Conservation (phyloP, 1,140 invertebrate species). For the Daktulosphaira vitifoliae region DNA sequence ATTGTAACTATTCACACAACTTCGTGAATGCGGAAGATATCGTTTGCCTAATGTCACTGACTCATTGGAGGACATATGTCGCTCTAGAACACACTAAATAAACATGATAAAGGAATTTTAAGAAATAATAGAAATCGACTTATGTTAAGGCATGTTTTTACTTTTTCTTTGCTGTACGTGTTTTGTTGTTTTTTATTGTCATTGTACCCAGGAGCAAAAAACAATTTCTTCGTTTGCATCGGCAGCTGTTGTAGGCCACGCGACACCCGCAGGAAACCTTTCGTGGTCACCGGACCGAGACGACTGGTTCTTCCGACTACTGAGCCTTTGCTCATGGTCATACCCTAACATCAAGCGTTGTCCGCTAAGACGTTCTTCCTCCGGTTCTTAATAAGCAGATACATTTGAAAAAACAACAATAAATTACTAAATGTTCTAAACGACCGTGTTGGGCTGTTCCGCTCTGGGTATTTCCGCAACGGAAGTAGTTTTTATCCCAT, state of each 20-base stretch:
- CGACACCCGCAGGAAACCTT: slow-evolving; percentile 19
- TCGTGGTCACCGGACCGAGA: slow-evolving; percentile 23
- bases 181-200: neutral
- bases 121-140: too few species aligned
- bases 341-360: neutral
- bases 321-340: neutral
- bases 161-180: too few species aligned
- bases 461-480: slow-evolving; percentile 15
- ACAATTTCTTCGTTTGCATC: slow-evolving; percentile 9
- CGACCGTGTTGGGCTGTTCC: slow-evolving; percentile 5
- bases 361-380: neutral
- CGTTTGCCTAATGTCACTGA: too few species aligned
- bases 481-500: slow-evolving; percentile 5
- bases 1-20: too few species aligned
- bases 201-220: neutral
- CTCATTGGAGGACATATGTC: too few species aligned
- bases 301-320: slow-evolving; percentile 5
- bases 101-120: too few species aligned
- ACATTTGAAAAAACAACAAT: neutral
- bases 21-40: too few species aligned
- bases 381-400: neutral
- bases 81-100: too few species aligned
- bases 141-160: neutral
- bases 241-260: neutral
- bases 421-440: neutral